Evolutionary conservation across 2,113 vertebrate species (phyloP).

Genomic region (Gadus chalcogrammus): DNA sequence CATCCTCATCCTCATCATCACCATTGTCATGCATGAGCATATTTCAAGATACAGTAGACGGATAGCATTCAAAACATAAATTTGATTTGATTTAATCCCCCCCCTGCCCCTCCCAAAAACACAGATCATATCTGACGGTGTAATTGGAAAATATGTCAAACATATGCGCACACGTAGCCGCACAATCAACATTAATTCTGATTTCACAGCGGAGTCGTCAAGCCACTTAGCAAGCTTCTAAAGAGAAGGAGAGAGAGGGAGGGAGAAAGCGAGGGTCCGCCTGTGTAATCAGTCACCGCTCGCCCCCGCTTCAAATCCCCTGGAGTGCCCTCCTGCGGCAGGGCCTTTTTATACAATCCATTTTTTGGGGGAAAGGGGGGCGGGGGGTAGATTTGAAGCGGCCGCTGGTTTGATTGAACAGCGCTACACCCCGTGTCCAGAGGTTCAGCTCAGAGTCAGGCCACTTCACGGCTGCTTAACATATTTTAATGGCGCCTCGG

Average conservation of each 20-base stretch:
- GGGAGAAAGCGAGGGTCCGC: slow-evolving; percentile 18
- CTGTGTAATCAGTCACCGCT: slow-evolving; percentile 56
- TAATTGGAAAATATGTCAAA: slow-evolving; percentile 68
- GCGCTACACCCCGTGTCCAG: slow-evolving; percentile 36
- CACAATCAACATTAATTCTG: slow-evolving; percentile 69
- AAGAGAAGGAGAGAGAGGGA: slow-evolving; percentile 44
- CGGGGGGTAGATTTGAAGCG: neutral
- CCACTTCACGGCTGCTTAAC: neutral
- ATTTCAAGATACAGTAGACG: no score
- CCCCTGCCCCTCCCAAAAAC: no score
- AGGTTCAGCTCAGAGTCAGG: slow-evolving; percentile 26
- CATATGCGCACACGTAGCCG: slow-evolving; percentile 60
- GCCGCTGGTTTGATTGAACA: slow-evolving; percentile 47
- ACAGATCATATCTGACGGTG: slow-evolving; percentile 4
- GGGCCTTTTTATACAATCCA: no score
- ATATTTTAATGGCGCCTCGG: no score
- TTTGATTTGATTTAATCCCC: no score
- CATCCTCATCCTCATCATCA: neutral
- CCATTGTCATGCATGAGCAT: neutral
- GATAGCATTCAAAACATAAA: no score
- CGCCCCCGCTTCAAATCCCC: slow-evolving; percentile 18
- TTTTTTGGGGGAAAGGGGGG: no score
- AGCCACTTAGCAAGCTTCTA: slow-evolving; percentile 49
- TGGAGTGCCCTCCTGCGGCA: no score
- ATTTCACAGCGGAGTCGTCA: slow-evolving; percentile 59